Evolutionary conservation across 2,113 vertebrate genomes (phyloP).

Genomic region (Pleuronectes platessa): DNA sequence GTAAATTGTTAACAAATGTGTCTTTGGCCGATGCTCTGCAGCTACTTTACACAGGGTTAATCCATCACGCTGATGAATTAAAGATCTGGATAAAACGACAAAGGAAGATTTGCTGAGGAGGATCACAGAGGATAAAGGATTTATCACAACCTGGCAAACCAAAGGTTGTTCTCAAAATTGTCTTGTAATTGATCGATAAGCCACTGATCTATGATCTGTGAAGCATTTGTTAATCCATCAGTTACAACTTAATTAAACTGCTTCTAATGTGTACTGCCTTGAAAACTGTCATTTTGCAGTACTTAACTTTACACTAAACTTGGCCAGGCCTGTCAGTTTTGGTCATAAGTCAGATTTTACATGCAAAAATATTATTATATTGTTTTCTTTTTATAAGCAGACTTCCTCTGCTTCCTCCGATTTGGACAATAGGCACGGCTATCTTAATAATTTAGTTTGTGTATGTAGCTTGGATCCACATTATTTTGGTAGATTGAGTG

Average conservation of each 20-base stretch:
- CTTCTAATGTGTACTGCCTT: neutral
- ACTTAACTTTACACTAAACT: no score
- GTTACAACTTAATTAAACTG: constrained; percentile 1
- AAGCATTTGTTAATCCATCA: constrained; percentile 4
- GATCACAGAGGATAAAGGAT: neutral
- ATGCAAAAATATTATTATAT: no score
- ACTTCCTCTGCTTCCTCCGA: no score
- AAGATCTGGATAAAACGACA: constrained; percentile 8
- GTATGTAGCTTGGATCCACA: neutral
- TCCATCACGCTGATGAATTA: constrained; percentile 17
- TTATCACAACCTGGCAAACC: neutral
- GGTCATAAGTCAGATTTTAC: no score
- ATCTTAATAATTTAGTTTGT: neutral
- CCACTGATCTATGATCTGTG: constrained; percentile 12
- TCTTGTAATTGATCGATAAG: neutral
- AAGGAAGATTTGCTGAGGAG: neutral
- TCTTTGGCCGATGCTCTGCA: neutral
- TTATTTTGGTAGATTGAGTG: neutral
- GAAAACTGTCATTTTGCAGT: neutral
- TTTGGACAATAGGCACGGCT: neutral
- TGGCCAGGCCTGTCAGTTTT: no score
- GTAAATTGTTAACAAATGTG: constrained; percentile 14
- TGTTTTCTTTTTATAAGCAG: no score
- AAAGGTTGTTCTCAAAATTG: neutral
- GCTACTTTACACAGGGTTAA: constrained; percentile 5